Base-by-base conservation (phyloP, 2,113 vertebrate species). In the Todiramphus chloris region DNA sequence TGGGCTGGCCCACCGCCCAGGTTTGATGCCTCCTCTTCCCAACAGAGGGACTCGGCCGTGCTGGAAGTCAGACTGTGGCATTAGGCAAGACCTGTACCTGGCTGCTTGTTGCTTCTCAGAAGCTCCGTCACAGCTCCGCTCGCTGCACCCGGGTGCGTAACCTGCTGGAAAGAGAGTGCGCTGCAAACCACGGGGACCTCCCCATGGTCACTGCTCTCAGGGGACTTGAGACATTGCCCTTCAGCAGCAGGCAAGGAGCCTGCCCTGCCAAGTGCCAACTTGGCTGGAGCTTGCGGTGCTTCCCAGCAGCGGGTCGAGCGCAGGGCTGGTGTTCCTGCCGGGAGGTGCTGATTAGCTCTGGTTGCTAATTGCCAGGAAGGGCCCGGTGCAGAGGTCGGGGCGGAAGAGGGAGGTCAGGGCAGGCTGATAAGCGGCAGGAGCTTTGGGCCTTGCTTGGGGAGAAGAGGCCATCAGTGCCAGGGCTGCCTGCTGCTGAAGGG, bases 281-380 rank as follows among this genome's bases (percentile, higher is more conserved):
- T 92, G 93, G 96, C 93, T 1, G 9, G 43, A 41, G 56, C 60
- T 70, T 8, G 0, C 6, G 68, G 60, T 77, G 68, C 64, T 95
- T 96, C 93, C 94, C 95, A 96, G 93, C 83, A 94, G 86, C 23
- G n/a, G 80, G 70, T 75, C 83, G 51, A 62, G 50, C 4, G 1
- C 55, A 6, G 0, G 10, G 59, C n/a, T 31, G 3, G 0, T 74
- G 11, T 92, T 94, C 96, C 95, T 91, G 75, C 83, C 5, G 0
- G 59, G 90, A 93, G 93, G 68, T 70, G 95, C 33, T 94, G 73
- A 95, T 95, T 89, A 94, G 60, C 86, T 74, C 68, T 75, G 56
- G 37, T 63, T 81, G 86, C 69, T 94, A 77, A 94, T 81, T 94
- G 91, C 76, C 94, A 91, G 95, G 94, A 94, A 97, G 37, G 13